Conservation (phyloP, 2,888 invertebrate genomes). For the Odontomyia ornata region DNA sequence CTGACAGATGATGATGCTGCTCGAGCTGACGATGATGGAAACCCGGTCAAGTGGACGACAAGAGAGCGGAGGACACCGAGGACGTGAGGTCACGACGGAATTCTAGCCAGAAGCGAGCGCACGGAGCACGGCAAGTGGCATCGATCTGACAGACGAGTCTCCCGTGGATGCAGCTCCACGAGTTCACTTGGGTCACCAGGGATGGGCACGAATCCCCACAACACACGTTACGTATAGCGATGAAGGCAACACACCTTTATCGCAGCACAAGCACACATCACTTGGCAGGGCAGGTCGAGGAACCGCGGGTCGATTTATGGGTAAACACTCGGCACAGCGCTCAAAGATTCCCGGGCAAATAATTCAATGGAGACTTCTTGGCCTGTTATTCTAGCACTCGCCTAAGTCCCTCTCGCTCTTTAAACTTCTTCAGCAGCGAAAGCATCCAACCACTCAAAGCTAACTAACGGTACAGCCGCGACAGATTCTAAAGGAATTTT, state of each 20-base stretch:
- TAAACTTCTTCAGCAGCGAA: background rate
- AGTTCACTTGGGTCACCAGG: background rate
- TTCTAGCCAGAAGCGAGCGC: background rate
- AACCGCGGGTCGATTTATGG: background rate
- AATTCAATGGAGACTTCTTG: background rate
- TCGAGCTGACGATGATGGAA: conserved; percentile 12
- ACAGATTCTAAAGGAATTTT: background rate
- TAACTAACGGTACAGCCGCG: conserved; percentile 3
- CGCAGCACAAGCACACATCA: background rate
- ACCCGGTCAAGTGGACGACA: conserved; percentile 33
- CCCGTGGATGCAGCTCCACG: background rate
- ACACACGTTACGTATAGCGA: too few relatives aligned
- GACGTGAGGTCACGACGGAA: conserved; percentile 5
- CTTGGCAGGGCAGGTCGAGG: background rate
- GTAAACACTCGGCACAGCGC: background rate
- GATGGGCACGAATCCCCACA: background rate
- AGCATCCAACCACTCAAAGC: background rate
- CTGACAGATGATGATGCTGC: conserved; percentile 9
- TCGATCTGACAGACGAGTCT: conserved; percentile 28
- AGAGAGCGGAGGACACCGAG: too few relatives aligned
- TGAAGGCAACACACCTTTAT: conserved; percentile 20
- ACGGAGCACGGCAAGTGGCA: background rate
- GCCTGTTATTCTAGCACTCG: background rate
- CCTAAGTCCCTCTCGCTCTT: background rate
- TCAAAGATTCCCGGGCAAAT: too few relatives aligned